These are phyloP conservation scores for Marcusenius ussheri DNA, from an alignment of 2,113 vertebrate genomes.

Conservation along the genomic window DNA sequence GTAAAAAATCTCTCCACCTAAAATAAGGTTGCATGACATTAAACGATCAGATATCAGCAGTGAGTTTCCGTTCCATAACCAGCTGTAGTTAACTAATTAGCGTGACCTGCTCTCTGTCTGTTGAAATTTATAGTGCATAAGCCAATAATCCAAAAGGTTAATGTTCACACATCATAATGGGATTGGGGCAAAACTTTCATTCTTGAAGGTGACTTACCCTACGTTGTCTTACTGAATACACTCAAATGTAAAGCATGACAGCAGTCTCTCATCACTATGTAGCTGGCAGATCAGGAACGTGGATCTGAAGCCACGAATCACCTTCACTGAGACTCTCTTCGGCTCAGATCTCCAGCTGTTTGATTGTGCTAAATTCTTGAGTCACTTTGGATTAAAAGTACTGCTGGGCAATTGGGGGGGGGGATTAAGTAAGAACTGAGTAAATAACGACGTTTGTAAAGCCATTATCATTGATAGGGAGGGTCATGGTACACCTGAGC, in stretches of 20 bases:
- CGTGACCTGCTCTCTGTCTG: not conserved
- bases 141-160: not conserved
- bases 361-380: not conserved
- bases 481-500: not conserved
- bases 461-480: not conserved
- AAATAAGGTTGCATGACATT: not conserved
- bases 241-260: not conserved
- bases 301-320: not conserved
- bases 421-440: not conserved
- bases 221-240: not conserved
- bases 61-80: not conserved
- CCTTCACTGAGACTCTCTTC: not conserved
- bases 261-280: not conserved
- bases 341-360: not conserved
- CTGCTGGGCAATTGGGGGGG: not conserved
- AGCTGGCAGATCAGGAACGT: not conserved
- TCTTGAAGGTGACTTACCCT: not conserved
- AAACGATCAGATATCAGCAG: not conserved
- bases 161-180: not conserved
- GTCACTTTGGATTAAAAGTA: not conserved
- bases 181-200: no score
- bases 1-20: not conserved
- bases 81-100: not conserved
- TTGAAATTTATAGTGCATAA: constrained; percentile 1
- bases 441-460: not conserved